phyloP scores from a whole-genome alignment of 2,113 vertebrate genomes.

The Chaenocephalus aceratus region DNA sequence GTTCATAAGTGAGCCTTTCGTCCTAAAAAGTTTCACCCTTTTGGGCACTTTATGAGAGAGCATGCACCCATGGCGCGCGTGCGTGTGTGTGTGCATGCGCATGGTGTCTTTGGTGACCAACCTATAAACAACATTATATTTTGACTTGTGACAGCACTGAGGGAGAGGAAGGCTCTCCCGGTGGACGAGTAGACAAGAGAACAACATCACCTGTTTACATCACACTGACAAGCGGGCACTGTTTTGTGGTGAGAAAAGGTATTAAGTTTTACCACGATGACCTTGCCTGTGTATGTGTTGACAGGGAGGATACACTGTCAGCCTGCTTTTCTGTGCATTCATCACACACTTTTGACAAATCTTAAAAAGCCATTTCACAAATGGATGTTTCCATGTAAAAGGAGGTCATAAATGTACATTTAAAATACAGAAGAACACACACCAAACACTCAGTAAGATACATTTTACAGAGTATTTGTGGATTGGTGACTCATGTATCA shows the following conservation, averaged over 20 bases:
- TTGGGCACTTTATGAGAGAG: slow-evolving; percentile 11
- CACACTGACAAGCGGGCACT: slow-evolving; percentile 4
- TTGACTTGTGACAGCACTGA: slow-evolving; percentile 15
- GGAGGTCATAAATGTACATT: background rate
- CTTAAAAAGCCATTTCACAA: background rate
- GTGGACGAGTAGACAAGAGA: background rate
- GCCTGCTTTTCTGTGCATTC: background rate
- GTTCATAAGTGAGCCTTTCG: slow-evolving; percentile 13
- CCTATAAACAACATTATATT: background rate
- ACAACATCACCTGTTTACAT: slow-evolving; percentile 23
- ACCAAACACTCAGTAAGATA: background rate
- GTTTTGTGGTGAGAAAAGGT: slow-evolving; percentile 5
- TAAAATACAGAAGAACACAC: no score
- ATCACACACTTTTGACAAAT: background rate
- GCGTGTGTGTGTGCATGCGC: background rate
- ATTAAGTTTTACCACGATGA: slow-evolving; percentile 48
- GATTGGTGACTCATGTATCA: slow-evolving; percentile 59
- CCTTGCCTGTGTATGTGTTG: slow-evolving; percentile 42
- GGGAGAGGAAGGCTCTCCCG: slow-evolving; percentile 34
- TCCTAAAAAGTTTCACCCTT: slow-evolving; percentile 21
- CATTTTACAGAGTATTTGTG: slow-evolving; percentile 30
- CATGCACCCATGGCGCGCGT: background rate
- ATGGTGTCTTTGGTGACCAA: background rate
- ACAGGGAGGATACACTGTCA: background rate
- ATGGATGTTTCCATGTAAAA: background rate